Evolutionary conservation across 2,113 vertebrate species (phyloP), one percentile per base, ranked within the genome.

Genomic region (Egretta garzetta): DNA sequence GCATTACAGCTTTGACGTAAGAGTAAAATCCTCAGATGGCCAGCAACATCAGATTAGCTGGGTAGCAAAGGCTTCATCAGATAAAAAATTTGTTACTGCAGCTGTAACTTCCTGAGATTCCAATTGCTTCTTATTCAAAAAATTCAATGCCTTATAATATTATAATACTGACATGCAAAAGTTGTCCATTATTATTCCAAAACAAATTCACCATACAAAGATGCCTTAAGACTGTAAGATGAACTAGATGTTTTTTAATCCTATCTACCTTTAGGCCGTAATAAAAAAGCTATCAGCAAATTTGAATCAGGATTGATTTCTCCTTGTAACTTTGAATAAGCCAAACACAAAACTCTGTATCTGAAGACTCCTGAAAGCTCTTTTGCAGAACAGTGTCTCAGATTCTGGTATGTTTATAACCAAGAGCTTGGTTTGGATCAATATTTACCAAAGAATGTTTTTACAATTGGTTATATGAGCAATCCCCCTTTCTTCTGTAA

Each of bases 381-480:
- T 66, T 72, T n/a, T 32, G 41, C 68, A 77, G 16, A 91, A 49
- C 11, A 53, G 12, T 18, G 27, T 79, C 80, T 75, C 27, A 22
- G 18, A 56, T 64, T 56, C 35, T 53, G 33, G 2, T 53, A 47
- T 81, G 68, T 90, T 95, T 88, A 85, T 15, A 88, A 35, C 47
- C 0, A 0, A 92, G 28, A 90, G 47, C 56, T 72, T 88, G 52
- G 60, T 85, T 18, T 90, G 73, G 73, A 90, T 79, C 60, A 93
- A 20, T 88, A 95, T 92, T 95, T 95, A 93, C 47, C 82, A 90
- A 52, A 45, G 23, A 80, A 66, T 49, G 70, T 50, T 94, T 96
- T 85, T 74, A 94, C 68, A 93, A 75, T n/a, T 87, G 70, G 77
- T 63, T 94, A 37, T 72, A 68, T 52, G 77, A 82, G 41, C n/a